These are phyloP conservation scores for Crenichthys baileyi DNA, from an alignment of 2,797 vertebrate species.

Conservation along the genomic window DNA sequence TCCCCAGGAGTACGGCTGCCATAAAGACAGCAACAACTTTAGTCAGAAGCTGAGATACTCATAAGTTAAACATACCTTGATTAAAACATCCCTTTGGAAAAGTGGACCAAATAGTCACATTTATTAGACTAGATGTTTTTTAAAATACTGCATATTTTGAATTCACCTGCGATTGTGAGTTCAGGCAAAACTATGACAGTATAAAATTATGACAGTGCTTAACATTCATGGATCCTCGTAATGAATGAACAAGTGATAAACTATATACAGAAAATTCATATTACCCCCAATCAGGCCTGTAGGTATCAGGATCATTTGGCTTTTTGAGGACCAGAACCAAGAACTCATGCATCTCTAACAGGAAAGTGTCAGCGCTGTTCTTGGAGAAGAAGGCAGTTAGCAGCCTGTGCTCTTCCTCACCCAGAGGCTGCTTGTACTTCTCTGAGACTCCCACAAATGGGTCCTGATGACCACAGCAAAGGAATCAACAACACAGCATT, in stretches of 20 bases:
- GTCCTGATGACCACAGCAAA: constrained; percentile 80
- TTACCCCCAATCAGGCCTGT: constrained; percentile 87
- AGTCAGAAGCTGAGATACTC: neutral
- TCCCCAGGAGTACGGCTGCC: neutral
- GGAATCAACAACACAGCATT: neutral
- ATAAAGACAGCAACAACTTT: neutral
- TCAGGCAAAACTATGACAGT: neutral
- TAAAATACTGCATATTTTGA: neutral
- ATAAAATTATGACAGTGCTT: neutral
- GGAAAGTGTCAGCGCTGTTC: constrained; percentile 82
- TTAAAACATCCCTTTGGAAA: neutral
- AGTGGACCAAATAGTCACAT: neutral
- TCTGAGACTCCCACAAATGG: constrained; percentile 83
- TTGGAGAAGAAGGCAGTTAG: constrained; percentile 85
- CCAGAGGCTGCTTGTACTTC: constrained; percentile 82
- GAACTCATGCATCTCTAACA: constrained; percentile 93
- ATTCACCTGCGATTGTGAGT: neutral
- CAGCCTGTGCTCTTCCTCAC: constrained; percentile 63
- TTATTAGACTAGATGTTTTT: neutral
- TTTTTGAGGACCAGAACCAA: constrained; percentile 84
- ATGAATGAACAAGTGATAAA: neutral
- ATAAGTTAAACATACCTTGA: neutral
- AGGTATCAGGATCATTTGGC: constrained; percentile 67
- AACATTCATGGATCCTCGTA: neutral
- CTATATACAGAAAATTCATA: neutral